Base-by-base conservation (phyloP, 2,797 vertebrate genomes). In the Gambusia yucatana region DNA sequence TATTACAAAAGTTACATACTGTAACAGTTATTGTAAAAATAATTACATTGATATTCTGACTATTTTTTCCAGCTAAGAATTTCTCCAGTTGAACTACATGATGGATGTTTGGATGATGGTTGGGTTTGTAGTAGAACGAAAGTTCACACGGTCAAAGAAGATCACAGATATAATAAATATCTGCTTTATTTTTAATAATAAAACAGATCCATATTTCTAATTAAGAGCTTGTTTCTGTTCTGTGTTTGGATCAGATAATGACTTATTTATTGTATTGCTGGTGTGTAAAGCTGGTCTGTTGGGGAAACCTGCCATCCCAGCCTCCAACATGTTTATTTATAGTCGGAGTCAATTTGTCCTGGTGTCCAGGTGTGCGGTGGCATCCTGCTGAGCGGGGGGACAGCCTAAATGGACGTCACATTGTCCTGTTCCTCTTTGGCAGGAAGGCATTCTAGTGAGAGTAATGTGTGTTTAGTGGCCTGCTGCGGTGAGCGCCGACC, bases 401-500 rank as follows among this genome's bases (percentile, higher is more conserved):
- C 84, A 3, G 70, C 75, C 73, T 73, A 76, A 88, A 81, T 71
- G 84, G 77, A 63, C 73, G 59, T 5, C 59, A 72, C 84, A 91
- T 88, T 90, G 79, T 90, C 80, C 76, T 70, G 9, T 11, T 84
- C 76, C 43, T 79, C 86, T 83, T 85, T 88, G 78, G 88, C 89
- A 91, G 87, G 84, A 86, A 89, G 73, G 82, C 91, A 76, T 88
- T 93, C 86, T 91, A 82, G 88, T 90, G 93, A 83, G 87, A 86
- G 86, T 92, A 92, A 92, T 92, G 82, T 92, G 92, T 91, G 92
- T 93, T 94, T 91, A 88, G 89, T 89, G 85, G 22, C 92, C 90
- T 81, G 93, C 91, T 91, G 93, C 4, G 89, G 82, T 63, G 72
- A 39, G 82, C 85, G 89, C 77, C 86, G 79, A 90, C 90, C 92